These are phyloP conservation scores for Gobiocypris rarus DNA, from an alignment of 2,113 vertebrate species.

Conservation along the genomic window DNA sequence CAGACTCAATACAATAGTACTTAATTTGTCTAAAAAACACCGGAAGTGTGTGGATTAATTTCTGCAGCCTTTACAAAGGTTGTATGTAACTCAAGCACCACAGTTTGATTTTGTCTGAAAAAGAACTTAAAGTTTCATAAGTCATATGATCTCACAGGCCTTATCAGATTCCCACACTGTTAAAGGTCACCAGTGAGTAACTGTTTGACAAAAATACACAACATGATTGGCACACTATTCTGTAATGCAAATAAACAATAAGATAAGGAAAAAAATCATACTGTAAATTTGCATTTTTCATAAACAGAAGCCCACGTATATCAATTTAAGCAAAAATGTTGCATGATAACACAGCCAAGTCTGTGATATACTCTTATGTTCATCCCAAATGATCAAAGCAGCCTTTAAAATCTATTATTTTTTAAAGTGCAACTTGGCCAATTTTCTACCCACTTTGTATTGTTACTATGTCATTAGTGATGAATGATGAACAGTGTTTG, in stretches of 20 bases:
- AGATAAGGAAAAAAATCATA: not conserved
- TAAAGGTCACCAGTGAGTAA: slow-evolving; percentile 21
- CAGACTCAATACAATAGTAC: not conserved
- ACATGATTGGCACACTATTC: slow-evolving; percentile 3
- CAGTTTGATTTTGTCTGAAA: not conserved
- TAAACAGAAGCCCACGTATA: not conserved
- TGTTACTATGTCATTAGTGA: no score
- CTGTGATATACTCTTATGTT: not conserved
- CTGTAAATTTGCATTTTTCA: not conserved
- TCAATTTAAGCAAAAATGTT: not conserved
- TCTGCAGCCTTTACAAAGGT: not conserved
- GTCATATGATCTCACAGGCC: not conserved
- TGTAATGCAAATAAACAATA: slow-evolving; percentile 4
- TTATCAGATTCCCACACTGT: slow-evolving; percentile 34
- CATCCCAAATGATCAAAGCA: not conserved
- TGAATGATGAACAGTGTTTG: no score
- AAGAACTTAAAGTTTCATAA: slow-evolving; percentile 20
- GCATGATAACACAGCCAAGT: no score
- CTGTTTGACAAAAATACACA: slow-evolving; percentile 13
- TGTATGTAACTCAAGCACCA: not conserved
- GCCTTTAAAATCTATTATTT: no score
- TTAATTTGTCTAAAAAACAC: not conserved
- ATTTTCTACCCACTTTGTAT: no score
- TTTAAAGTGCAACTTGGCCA: no score
- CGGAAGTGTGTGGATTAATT: not conserved